phyloP scores from a whole-genome alignment of 2,888 invertebrate genomes.

The Lomographa bimaculata region DNA sequence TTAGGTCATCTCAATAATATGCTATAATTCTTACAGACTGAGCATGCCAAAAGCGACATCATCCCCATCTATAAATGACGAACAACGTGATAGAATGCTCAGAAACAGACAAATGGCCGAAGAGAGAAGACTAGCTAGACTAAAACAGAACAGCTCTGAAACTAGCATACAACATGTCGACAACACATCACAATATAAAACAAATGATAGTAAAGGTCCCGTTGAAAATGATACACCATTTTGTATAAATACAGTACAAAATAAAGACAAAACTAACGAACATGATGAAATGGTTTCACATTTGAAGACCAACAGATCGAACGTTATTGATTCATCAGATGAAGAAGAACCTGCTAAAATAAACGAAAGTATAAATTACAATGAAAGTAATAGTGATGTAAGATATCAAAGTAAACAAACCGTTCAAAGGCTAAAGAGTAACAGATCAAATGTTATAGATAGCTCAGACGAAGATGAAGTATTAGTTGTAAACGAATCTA shows the following conservation, averaged over 20 bases:
- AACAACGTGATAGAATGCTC: slow-evolving; percentile 87
- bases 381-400: too few species aligned
- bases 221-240: neutral
- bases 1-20: too few species aligned
- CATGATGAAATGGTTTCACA: too few species aligned
- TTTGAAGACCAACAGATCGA: too few species aligned
- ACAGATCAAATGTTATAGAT: slow-evolving; percentile 17
- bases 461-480: slow-evolving; percentile 46
- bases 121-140: slow-evolving; percentile 84
- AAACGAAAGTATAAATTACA: too few species aligned
- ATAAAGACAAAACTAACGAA: too few species aligned
- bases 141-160: slow-evolving; percentile 48
- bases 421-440: slow-evolving; percentile 8
- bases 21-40: too few species aligned
- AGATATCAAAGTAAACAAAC: too few species aligned
- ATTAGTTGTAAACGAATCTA: slow-evolving; percentile 37
- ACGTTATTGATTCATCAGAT: too few species aligned
- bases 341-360: too few species aligned
- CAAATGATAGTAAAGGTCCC: too few species aligned
- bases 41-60: slow-evolving; percentile 66
- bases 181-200: neutral
- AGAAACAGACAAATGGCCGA: slow-evolving; percentile 86
- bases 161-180: slow-evolving; percentile 8
- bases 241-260: slow-evolving; percentile 1
- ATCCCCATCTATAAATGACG: slow-evolving; percentile 81